Evolutionary conservation across 2,888 invertebrate genomes (phyloP), one percentile per base, ranked within the genome.

Genomic region (Tolmerus cingulatus): DNA sequence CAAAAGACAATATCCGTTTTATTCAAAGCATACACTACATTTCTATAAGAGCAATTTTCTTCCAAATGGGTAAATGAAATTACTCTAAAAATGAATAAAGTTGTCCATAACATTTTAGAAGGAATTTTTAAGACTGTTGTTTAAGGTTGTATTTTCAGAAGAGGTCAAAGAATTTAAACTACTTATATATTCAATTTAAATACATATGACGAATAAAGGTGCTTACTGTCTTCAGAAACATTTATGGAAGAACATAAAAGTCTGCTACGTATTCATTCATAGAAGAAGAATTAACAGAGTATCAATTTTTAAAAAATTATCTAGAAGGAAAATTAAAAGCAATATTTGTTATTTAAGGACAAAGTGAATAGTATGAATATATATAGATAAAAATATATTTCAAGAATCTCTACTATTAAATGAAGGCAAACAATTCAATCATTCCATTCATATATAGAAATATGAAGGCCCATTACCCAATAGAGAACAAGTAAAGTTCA

Each of bases 221-320:
- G 30, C 74, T 85, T 46, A 74, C 74, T 85, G 19, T 85, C 57
- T 74, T 85, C 74, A 74, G 34, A 37, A 27, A 51, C 5, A 82
- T 19, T 55, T 85, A 74, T 46, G 74, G 7, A 46, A 46, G 74
- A 51, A 85, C 85, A 85, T 74, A 40, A 85, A 85, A 88, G 37
- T 84, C 85, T 74, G 23, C 74, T 86, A 87, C 78, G 84, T 84
- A 88, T 88, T 88, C 81, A 87, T 82, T 85, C 19, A 19, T 51
- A 43, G 88, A 84, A 85, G 86, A 87, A 87, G 87, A 88, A 87
- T 82, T 88, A 79, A 79, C 74, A 85, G 88, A 89, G 89, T 87
- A 89, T 88, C 89, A 88, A 89, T 89, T 89, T 89, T 89, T 88
- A 89, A 88, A 88, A 88, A 89, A 89, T 90, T 89, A 90, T 89